Conservation (phyloP, 2,797 vertebrate genomes). For the Lophius americanus region DNA sequence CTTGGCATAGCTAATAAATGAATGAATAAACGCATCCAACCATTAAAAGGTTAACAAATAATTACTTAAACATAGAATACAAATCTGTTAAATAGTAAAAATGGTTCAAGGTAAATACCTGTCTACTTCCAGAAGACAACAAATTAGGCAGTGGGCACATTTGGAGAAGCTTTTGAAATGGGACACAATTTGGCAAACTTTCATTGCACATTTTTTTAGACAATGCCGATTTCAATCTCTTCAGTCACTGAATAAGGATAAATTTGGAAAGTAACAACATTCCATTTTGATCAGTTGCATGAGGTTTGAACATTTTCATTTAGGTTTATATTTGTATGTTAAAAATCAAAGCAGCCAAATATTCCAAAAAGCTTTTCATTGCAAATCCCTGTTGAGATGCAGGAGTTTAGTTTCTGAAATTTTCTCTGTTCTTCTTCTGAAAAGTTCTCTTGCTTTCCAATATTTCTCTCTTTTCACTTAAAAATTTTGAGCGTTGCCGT, state of each 20-base stretch:
- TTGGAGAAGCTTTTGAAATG: background rate
- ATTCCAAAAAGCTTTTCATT: background rate
- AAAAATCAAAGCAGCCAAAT: no score
- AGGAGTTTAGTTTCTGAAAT: background rate
- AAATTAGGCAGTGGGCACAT: background rate
- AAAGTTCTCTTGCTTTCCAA: background rate
- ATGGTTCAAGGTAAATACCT: no score
- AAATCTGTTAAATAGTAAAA: no score
- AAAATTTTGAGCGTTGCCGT: background rate
- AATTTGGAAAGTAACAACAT: no score
- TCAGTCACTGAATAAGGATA: background rate
- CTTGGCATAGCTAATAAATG: no score
- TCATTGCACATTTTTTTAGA: no score
- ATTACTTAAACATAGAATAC: no score
- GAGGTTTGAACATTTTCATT: background rate
- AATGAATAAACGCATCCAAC: no score
- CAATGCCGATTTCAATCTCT: no score
- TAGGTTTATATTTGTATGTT: background rate
- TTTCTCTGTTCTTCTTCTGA: background rate
- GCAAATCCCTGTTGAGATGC: background rate
- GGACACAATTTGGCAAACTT: no score
- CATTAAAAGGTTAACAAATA: no score
- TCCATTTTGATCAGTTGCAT: background rate
- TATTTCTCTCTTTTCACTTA: constrained; percentile 19
- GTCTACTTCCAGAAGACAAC: no score